A percentile compares a stretch with the other conserved stretches of the same genome.
Evolutionary conservation across 2,888 invertebrate genomes (phyloP).

Genomic region (Phrixothrix hirtus): DNA sequence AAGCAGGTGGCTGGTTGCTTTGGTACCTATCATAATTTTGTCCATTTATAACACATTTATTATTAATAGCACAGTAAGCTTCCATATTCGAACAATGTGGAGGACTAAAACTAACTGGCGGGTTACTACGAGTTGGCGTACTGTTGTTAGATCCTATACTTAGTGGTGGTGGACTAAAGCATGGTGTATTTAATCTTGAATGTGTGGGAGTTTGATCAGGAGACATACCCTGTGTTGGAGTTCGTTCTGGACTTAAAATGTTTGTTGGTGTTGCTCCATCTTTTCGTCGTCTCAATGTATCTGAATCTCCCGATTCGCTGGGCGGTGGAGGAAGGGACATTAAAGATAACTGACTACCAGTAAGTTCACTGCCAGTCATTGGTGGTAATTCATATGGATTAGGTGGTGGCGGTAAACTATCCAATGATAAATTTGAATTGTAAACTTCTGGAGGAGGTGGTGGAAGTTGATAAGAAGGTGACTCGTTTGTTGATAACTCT

Average conservation of each 20-base stretch:
- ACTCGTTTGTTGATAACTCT: conserved; percentile 50
- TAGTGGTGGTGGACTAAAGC: conserved; percentile 50
- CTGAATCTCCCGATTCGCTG: conserved; percentile 53
- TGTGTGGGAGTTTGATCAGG: conserved; percentile 56
- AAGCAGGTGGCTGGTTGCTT: conserved; percentile 52
- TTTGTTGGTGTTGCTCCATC: conserved; percentile 56
- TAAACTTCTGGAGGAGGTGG: conserved; percentile 77
- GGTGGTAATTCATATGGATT: conserved; percentile 64
- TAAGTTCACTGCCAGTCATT: conserved; percentile 61
- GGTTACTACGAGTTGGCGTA: conserved; percentile 50
- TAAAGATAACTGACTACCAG: conserved; percentile 71
- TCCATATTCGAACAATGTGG: conserved; percentile 36
- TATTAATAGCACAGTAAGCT: conserved; percentile 23
- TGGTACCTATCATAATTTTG: conserved; percentile 46
- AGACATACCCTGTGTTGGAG: conserved; percentile 50
- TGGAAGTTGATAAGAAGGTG: conserved; percentile 63
- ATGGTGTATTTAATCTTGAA: conserved; percentile 50
- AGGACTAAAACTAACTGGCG: conserved; percentile 48
- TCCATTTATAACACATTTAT: conserved; percentile 16
- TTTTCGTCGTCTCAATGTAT: conserved; percentile 56
- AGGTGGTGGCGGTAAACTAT: conserved; percentile 80
- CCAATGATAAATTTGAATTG: conserved; percentile 75
- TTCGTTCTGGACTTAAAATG: conserved; percentile 52
- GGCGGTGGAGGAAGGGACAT: conserved; percentile 73
- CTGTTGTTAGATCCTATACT: conserved; percentile 51